Evolutionary conservation across 2,113 vertebrate genomes (phyloP), one percentile per base, ranked within the genome.

Genomic region (Polypterus bichir): DNA sequence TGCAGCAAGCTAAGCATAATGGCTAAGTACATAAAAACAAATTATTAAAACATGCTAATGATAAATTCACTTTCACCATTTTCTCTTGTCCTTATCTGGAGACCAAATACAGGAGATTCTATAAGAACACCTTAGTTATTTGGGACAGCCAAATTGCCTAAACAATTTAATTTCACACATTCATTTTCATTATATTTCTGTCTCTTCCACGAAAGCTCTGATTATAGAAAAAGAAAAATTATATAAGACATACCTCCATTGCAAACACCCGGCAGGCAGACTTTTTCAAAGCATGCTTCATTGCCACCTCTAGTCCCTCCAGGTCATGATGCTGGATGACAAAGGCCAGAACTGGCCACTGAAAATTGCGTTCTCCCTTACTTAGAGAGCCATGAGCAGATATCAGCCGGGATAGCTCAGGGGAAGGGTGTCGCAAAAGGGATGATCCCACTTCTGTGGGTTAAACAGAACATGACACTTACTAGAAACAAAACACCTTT

Each of bases 311-410:
- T 72, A 99, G 86, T 64, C 94, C 96, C 77, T 99, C 96, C 57
- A 99, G 79, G 77, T 98, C 95, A 70, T 99, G 96, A 74, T 98
- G 96, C 69, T 99, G 96, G 75, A 99, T 98, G 58, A 99, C 95
- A 76, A 99, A 99, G 65, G 94, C 93, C 75, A 99, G 72, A 60
- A 99, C 96, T 5, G 96, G 96, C 94, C 95, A 99, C 71, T 97
- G 94, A 83, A 97, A 98, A 81, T 98, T 98, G 71, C 96, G 88
- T 78, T 99, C 96, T 66, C 95, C 95, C 72, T 97, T 98, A 74
- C 92, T 94, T 77, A 97, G 92, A 61, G 94, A 97, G 79, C 94
- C 93, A 61, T 98, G 96, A 64, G 95, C 94, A 54, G 93, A 97
- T 77, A 99, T 98, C 67, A 99, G 88, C 58, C 96, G 88, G 65